These are phyloP conservation scores for Drosophila siamana DNA, from an alignment of 2,888 invertebrate species.

Conservation along the genomic window DNA sequence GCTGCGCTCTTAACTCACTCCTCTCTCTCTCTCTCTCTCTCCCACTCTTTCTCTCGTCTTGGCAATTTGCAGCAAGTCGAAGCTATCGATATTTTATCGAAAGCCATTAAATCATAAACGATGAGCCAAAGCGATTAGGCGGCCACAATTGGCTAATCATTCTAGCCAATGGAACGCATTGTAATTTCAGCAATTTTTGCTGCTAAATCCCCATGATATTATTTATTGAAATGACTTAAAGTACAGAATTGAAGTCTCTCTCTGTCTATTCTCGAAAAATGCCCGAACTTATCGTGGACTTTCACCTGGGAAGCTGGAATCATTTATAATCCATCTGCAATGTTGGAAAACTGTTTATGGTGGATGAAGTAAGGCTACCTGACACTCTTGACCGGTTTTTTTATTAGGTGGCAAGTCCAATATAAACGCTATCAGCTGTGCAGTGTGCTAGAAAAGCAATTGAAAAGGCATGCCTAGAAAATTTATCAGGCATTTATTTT, in stretches of 20 bases:
- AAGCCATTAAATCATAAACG: conserved; percentile 21
- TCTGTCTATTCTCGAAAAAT: not conserved
- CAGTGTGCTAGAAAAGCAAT: conserved; percentile 40
- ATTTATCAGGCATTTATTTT: conserved; percentile 52
- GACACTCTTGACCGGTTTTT: conserved; percentile 5
- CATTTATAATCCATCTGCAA: conserved; percentile 24
- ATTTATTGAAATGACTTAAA: not conserved
- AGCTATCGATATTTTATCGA: conserved; percentile 2
- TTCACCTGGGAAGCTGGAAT: conserved; percentile 2
- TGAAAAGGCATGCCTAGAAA: conserved; percentile 48
- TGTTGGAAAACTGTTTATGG: conserved; percentile 11
- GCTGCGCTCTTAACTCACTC: conserved; percentile 1
- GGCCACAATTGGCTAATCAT: not conserved
- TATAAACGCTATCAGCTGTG: conserved; percentile 26
- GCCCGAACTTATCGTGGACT: not conserved
- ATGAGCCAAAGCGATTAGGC: conserved; percentile 1
- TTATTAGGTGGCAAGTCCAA: conserved; percentile 20
- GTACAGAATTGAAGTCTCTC: too few relatives aligned
- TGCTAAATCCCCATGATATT: not conserved
- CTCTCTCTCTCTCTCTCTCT: not conserved
- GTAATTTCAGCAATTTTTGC: too few relatives aligned
- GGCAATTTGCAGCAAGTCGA: not conserved
- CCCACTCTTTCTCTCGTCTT: too few relatives aligned
- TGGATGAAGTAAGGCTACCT: too few relatives aligned
- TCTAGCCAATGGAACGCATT: not conserved